Percentiles rank a stretch among this genome's conserved stretches.
These are phyloP conservation scores for Eremophila alpestris DNA, from an alignment of 2,797 vertebrate species.

Conservation along the genomic window DNA sequence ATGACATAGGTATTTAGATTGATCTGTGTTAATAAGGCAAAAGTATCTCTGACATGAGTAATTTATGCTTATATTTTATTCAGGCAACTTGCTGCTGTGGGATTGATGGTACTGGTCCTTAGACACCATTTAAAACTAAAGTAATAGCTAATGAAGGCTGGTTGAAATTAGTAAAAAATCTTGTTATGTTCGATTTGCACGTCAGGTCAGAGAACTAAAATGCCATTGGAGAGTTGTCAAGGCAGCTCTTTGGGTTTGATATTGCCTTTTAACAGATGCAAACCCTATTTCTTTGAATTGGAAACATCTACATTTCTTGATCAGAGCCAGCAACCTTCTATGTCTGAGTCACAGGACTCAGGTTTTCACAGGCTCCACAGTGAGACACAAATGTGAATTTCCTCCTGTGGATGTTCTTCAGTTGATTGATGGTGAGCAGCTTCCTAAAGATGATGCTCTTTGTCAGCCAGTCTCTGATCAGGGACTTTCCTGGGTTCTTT, in stretches of 20 bases:
- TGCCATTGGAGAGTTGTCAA: background rate
- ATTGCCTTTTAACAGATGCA: background rate
- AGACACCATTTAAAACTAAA: background rate
- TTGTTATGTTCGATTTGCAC: background rate
- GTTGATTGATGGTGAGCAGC: background rate
- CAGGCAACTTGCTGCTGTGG: background rate
- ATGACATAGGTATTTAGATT: background rate
- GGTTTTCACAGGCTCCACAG: background rate
- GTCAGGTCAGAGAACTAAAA: background rate
- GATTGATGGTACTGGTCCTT: background rate
- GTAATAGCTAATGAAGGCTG: background rate
- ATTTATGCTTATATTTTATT: background rate
- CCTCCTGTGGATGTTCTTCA: background rate
- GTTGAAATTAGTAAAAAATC: background rate
- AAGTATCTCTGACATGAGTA: background rate
- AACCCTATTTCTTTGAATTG: background rate
- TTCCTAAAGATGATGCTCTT: constrained; percentile 21
- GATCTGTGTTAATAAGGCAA: background rate
- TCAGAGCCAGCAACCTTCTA: background rate
- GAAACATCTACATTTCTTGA: background rate
- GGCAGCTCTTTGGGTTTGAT: background rate
- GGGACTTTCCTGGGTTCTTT: constrained; percentile 2
- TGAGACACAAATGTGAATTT: constrained; percentile 5
- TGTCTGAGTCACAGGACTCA: background rate
- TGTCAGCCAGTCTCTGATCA: constrained; percentile 8